These are phyloP conservation scores for Autographa gamma DNA, from an alignment of 2,888 invertebrate species.

Conservation along the genomic window DNA sequence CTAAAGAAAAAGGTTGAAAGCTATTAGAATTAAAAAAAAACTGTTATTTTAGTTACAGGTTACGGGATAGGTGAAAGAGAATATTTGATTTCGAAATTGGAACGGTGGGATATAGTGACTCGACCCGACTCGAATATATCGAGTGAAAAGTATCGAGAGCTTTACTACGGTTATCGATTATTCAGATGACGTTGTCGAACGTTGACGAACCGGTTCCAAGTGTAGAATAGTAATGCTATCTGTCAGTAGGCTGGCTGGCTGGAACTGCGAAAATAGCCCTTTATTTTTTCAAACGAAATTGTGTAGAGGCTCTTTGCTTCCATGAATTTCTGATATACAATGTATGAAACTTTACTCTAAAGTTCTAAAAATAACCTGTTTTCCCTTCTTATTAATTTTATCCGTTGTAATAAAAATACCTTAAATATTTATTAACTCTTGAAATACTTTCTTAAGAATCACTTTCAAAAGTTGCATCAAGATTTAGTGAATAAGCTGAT, in stretches of 20 bases:
- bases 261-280: not conserved
- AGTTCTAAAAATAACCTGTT: not conserved
- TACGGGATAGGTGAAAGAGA: not conserved
- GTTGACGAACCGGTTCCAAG: conserved; percentile 25
- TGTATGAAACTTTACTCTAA: not conserved
- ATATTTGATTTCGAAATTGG: conserved; percentile 12
- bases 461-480: not conserved
- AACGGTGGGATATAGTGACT: conserved; percentile 32
- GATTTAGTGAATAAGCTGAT: conserved; percentile 15
- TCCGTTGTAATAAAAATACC: not conserved
- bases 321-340: too few relatives aligned
- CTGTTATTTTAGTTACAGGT: not conserved
- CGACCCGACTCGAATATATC: conserved; percentile 35
- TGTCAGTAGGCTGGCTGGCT: not conserved
- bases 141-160: conserved; percentile 21
- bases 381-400: not conserved
- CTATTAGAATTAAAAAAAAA: not conserved
- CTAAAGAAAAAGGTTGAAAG: conserved; percentile 18
- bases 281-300: not conserved
- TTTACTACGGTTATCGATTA: conserved; percentile 42
- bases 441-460: not conserved
- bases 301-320: too few relatives aligned
- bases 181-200: conserved; percentile 36
- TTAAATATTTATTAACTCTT: not conserved
- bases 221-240: not conserved